Percentiles rank a stretch among this genome's conserved stretches.
Evolutionary conservation across 1,140 invertebrate genomes (phyloP).

Genomic region (Meloidogyne chitwoodi): DNA sequence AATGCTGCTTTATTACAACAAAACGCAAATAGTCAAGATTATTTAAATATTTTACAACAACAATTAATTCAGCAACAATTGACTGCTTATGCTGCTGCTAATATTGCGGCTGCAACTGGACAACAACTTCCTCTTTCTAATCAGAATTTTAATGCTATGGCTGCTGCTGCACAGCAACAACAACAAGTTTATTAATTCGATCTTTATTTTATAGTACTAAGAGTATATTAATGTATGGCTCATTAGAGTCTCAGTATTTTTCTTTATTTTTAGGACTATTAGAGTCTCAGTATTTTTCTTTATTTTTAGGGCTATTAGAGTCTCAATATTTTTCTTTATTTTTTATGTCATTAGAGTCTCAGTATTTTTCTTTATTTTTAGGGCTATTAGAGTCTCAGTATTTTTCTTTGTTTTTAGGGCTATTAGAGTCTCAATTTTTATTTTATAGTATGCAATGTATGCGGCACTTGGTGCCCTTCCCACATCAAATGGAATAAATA

Average conservation of each 20-base stretch:
- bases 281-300: not conserved
- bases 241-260: not conserved
- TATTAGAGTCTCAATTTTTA: not conserved
- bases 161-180: constrained; percentile 23
- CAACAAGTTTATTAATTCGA: constrained; percentile 11
- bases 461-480: constrained; percentile 20
- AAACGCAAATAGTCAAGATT: not conserved
- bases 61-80: not conserved
- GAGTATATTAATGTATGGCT: no score
- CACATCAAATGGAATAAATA: constrained; percentile 12
- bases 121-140: constrained; percentile 72
- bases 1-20: not conserved
- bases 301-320: not conserved
- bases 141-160: constrained; percentile 61
- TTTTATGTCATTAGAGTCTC: no score
- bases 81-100: constrained; percentile 1
- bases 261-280: not conserved
- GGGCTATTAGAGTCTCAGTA: not conserved
- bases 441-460: constrained; percentile 12
- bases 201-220: no score
- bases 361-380: not conserved
- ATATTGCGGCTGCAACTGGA: constrained; percentile 73
- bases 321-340: not conserved
- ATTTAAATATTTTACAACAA: constrained; percentile 18
- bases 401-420: not conserved